A percentile compares a stretch with the other conserved stretches of the same genome.
Conservation (phyloP, 2,113 vertebrate genomes). For the Nettapus auritus region DNA sequence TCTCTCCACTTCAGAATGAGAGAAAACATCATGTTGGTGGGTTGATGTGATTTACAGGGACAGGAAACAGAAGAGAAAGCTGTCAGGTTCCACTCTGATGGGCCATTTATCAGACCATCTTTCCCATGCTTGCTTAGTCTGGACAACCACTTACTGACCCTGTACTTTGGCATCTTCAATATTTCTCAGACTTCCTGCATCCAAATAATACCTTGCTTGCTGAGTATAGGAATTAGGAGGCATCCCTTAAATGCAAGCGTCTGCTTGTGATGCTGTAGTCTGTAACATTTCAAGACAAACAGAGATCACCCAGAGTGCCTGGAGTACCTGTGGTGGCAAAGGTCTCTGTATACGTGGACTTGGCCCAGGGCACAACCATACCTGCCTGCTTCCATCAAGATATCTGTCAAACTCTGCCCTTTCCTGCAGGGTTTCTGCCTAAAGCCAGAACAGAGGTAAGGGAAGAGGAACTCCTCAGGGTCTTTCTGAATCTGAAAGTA, state of each 20-base stretch:
- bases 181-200: not conserved
- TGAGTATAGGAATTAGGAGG: not conserved
- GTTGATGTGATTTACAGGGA: not conserved
- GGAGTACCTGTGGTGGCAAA: fast-evolving
- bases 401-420: not conserved
- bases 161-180: not conserved
- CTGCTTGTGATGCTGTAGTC: not conserved
- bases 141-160: not conserved
- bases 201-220: not conserved
- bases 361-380: not conserved
- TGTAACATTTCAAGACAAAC: not conserved
- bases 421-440: not conserved
- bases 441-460: not conserved
- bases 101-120: not conserved
- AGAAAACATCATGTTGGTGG: not conserved
- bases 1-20: constrained; percentile 31
- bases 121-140: not conserved
- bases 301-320: not conserved
- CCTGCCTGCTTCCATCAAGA: not conserved
- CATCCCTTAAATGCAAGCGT: not conserved
- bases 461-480: not conserved
- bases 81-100: not conserved
- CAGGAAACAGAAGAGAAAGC: constrained; percentile 40
- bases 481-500: not conserved
- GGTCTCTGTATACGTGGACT: not conserved